A percentile compares a stretch with the other conserved stretches of the same genome.
Evolutionary conservation across 2,888 invertebrate genomes (phyloP).

Genomic region (Folsomia manolachei): DNA sequence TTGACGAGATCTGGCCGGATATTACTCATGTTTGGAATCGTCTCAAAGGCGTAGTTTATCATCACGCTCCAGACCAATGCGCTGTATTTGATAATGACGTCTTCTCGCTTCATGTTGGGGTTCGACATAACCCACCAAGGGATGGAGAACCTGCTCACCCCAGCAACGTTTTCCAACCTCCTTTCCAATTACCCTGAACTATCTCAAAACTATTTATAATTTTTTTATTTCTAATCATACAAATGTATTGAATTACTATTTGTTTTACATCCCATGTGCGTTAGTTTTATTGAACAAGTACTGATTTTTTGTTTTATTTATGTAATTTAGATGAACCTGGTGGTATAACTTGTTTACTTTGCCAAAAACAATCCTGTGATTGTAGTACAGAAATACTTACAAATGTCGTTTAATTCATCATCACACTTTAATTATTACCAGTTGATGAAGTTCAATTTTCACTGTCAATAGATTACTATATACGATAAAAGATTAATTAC

Average conservation of each 20-base stretch:
- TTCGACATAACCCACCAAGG: not conserved
- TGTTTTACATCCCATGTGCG: too few species aligned
- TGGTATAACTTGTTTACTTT: not conserved
- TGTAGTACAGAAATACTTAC: too few species aligned
- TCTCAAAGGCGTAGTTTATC: not conserved
- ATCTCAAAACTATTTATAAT: not conserved
- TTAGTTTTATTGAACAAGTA: not conserved
- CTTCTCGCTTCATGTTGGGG: conserved; percentile 24
- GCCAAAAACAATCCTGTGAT: not conserved
- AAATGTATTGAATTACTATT: not conserved
- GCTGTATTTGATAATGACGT: conserved; percentile 16
- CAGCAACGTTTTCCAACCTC: conserved; percentile 3
- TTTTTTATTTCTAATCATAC: not conserved
- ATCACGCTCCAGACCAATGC: not conserved
- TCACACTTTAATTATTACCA: not conserved
- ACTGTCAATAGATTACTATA: too few species aligned
- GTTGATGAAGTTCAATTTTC: too few species aligned
- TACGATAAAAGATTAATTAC: too few species aligned
- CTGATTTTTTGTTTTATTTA: not conserved
- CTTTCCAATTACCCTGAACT: not conserved
- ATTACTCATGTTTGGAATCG: conserved; percentile 36
- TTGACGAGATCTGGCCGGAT: conserved; percentile 41
- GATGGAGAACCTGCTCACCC: not conserved
- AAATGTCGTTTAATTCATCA: too few species aligned
- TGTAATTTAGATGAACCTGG: not conserved